Conservation (phyloP, 2,113 vertebrate species). For the Anoplopoma fimbria region DNA sequence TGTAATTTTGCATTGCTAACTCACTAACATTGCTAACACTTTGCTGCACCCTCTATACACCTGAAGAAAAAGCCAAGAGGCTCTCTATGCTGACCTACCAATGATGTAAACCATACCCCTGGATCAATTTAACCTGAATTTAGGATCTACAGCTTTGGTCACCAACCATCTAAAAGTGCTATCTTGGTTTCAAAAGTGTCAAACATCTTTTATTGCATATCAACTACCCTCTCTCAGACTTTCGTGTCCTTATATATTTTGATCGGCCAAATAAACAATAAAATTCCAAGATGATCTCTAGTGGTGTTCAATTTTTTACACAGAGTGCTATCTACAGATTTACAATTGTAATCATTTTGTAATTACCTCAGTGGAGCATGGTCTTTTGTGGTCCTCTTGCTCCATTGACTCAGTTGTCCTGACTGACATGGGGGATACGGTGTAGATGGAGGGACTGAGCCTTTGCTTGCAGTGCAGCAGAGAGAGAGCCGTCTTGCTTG, state of each 20-base stretch:
- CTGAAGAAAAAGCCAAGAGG: neutral
- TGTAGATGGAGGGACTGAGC: constrained; percentile 92
- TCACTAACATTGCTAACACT: no score
- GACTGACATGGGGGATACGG: constrained; percentile 86
- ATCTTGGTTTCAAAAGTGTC: neutral
- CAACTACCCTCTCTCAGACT: neutral
- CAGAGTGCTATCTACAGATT: neutral
- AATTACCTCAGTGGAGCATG: constrained; percentile 91
- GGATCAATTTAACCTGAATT: neutral
- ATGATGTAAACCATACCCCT: neutral
- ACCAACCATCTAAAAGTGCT: neutral
- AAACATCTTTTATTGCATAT: neutral
- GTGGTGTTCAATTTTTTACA: neutral
- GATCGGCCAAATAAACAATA: neutral
- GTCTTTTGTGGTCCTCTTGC: constrained; percentile 86
- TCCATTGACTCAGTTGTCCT: constrained; percentile 79
- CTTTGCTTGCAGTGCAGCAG: constrained; percentile 96
- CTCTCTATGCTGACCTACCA: neutral
- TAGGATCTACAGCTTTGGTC: neutral
- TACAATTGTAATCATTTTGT: constrained; percentile 1
- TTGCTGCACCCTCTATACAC: neutral
- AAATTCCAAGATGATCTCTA: neutral
- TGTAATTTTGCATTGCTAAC: neutral
- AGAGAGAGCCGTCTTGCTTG: constrained; percentile 92
- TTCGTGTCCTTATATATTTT: neutral